Conservation (phyloP, 2,113 vertebrate genomes). For the Epinephelus fuscoguttatus region DNA sequence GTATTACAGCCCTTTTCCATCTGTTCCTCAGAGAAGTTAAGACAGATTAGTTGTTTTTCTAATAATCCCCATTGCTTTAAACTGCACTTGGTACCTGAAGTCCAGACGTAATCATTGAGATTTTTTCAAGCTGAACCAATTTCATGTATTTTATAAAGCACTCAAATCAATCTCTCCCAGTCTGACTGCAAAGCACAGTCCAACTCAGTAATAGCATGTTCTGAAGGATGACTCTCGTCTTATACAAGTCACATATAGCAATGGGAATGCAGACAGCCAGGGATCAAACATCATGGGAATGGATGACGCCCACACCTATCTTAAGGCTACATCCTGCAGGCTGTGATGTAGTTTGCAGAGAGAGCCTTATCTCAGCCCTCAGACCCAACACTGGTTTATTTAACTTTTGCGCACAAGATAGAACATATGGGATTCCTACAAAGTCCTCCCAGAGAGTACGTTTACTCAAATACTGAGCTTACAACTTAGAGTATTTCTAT, state of each 20-base stretch:
- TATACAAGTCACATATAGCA: conserved; percentile 47
- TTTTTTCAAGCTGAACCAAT: not conserved
- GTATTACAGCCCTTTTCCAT: conserved; percentile 26
- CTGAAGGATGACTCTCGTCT: conserved; percentile 42
- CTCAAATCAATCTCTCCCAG: conserved; percentile 6
- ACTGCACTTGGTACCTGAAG: not conserved
- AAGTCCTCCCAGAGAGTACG: not conserved
- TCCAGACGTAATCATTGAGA: conserved; percentile 23
- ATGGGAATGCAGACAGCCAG: conserved; percentile 27
- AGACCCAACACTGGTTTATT: conserved; percentile 7
- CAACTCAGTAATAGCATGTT: conserved; percentile 15
- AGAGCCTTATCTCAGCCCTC: conserved; percentile 8
- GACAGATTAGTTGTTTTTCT: conserved; percentile 32
- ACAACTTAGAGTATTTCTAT: not conserved
- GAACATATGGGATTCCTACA: not conserved
- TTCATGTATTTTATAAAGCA: conserved; percentile 12
- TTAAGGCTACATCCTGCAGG: conserved; percentile 41
- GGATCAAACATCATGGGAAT: conserved; percentile 45
- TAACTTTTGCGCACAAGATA: not conserved
- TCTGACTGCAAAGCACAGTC: conserved; percentile 29
- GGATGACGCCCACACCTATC: conserved; percentile 46
- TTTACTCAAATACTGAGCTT: not conserved
- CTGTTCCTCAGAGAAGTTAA: conserved; percentile 26
- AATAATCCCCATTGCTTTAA: conserved; percentile 10
- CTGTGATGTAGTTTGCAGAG: conserved; percentile 39